A percentile compares a stretch with the other conserved stretches of the same genome.
Conservation (phyloP, 2,888 invertebrate genomes). For the Cenopis cana region DNA sequence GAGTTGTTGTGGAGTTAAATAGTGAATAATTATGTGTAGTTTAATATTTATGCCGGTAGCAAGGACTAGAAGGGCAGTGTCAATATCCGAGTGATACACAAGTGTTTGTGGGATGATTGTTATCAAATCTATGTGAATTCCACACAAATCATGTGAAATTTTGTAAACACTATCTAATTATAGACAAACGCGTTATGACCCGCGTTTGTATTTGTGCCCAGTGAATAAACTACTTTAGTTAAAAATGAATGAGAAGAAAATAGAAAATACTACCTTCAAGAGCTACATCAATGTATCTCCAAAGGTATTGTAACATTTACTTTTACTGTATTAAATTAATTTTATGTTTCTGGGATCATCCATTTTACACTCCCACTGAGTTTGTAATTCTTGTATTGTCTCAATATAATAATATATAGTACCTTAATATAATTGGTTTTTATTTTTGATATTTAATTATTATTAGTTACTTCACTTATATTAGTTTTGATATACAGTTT, state of each 20-base stretch:
- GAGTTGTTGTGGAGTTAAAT: conserved; percentile 45
- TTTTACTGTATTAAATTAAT: neutral
- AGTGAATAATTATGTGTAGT: conserved; percentile 47
- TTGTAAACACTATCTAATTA: conserved; percentile 52
- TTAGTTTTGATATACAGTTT: no score
- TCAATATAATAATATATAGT: neutral
- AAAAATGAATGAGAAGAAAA: conserved; percentile 84
- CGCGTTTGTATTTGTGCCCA: conserved; percentile 20
- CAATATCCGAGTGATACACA: conserved; percentile 52
- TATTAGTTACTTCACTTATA: no score
- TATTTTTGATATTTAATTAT: no score
- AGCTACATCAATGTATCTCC: conserved; percentile 82
- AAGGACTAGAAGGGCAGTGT: conserved; percentile 41
- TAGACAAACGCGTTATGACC: conserved; percentile 26
- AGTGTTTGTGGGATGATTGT: conserved; percentile 70
- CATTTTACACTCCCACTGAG: neutral
- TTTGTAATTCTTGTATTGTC: no score
- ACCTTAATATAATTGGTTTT: no score
- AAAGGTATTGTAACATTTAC: conserved; percentile 64
- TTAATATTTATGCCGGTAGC: conserved; percentile 36
- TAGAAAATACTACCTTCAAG: conserved; percentile 83
- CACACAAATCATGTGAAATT: conserved; percentile 71
- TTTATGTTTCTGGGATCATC: neutral
- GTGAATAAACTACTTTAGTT: conserved; percentile 16
- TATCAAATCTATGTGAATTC: conserved; percentile 65